These are phyloP conservation scores for Sapajus apella DNA, from an alignment of 2,113 vertebrate species.

Conservation along the genomic window DNA sequence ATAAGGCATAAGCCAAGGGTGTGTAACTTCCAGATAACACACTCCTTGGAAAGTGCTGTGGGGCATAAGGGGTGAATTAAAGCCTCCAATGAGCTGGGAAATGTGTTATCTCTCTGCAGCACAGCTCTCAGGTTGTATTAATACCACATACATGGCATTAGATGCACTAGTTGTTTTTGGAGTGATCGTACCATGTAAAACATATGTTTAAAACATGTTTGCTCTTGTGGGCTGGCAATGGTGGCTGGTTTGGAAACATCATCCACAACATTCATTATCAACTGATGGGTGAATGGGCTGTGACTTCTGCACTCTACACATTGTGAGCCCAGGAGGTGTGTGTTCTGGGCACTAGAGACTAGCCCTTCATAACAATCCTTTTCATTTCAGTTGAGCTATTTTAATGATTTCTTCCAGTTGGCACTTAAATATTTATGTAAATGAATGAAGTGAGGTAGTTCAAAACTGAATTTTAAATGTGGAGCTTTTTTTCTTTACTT, in stretches of 20 bases:
- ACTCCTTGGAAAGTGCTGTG: constrained; percentile 69
- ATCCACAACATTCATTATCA: constrained; percentile 3
- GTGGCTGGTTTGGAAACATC: constrained; percentile 52
- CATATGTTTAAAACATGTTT: constrained; percentile 74
- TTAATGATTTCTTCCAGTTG: not conserved
- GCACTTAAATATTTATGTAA: not conserved
- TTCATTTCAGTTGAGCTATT: constrained; percentile 25
- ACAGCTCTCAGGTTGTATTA: constrained; percentile 36
- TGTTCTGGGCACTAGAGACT: not conserved
- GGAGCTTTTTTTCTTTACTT: not conserved
- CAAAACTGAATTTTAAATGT: not conserved
- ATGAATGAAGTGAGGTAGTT: not conserved
- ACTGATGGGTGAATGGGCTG: not conserved
- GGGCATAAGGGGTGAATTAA: constrained; percentile 73
- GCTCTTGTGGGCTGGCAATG: constrained; percentile 50
- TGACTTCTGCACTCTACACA: not conserved
- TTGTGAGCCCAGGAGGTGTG: not conserved
- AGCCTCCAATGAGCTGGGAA: constrained; percentile 72
- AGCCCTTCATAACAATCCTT: not conserved
- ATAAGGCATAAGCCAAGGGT: constrained; percentile 75
- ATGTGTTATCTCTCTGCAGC: constrained; percentile 73
- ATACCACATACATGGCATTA: not conserved
- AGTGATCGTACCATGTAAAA: constrained; percentile 74
- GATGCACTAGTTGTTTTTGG: not conserved
- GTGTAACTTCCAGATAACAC: constrained; percentile 83